Percentiles rank a stretch among this genome's conserved stretches.
These are phyloP conservation scores for Eutrigla gurnardus DNA, from an alignment of 2,797 vertebrate genomes.

Conservation along the genomic window DNA sequence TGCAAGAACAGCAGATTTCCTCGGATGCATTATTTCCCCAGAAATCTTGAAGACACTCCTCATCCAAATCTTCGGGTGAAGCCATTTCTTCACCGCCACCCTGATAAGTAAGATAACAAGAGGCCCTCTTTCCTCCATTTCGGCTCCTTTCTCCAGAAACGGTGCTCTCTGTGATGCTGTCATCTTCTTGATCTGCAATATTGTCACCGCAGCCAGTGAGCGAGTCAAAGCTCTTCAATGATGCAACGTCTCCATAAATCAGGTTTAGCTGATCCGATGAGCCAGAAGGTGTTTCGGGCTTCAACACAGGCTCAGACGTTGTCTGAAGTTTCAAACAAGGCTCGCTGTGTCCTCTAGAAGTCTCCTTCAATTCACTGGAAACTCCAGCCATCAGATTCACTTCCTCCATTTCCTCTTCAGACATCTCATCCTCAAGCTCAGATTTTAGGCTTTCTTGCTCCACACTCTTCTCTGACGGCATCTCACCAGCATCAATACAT, in stretches of 20 bases:
- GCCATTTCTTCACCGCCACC: conserved; percentile 99
- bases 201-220: conserved; percentile 97
- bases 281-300: conserved; percentile 67
- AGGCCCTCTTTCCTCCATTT: conserved; percentile 89
- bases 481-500: conserved; percentile 64
- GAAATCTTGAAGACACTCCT: conserved; percentile 84
- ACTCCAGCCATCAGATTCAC: conserved; percentile 28
- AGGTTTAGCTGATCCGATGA: conserved; percentile 88
- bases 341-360: conserved; percentile 66
- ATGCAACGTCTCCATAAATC: conserved; percentile 91
- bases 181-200: conserved; percentile 96
- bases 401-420: conserved; percentile 56
- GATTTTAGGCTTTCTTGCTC: conserved; percentile 61
- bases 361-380: conserved; percentile 44
- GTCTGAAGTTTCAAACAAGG: conserved; percentile 69
- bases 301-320: conserved; percentile 68
- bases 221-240: conserved; percentile 97
- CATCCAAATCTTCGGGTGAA: conserved; percentile 90
- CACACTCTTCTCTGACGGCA: conserved; percentile 51
- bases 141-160: conserved; percentile 90
- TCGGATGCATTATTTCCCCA: conserved; percentile 80
- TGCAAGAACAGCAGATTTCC: conserved; percentile 79
- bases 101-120: conserved; percentile 96
- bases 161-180: conserved; percentile 90
- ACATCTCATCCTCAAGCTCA: conserved; percentile 40